phyloP scores from a whole-genome alignment of 2,113 vertebrate species.

The Brienomyrus longianalis region DNA sequence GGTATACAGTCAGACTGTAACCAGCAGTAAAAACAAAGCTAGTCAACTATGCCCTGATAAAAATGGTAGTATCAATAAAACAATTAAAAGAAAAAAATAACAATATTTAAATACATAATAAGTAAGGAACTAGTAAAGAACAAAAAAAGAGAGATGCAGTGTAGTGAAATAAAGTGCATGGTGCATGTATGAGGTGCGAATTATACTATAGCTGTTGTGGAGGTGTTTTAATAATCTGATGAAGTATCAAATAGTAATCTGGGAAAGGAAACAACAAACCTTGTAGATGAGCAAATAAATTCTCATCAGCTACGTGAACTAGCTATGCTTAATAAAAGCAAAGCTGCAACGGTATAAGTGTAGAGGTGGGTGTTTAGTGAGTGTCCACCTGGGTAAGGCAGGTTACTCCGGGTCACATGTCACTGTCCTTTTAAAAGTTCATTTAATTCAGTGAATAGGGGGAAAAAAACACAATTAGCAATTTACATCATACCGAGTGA shows the following conservation, averaged over 20 bases:
- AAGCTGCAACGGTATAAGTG: background rate
- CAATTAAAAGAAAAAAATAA: background rate
- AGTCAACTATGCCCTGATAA: background rate
- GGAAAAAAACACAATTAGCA: background rate
- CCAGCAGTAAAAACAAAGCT: background rate
- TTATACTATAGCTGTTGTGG: background rate
- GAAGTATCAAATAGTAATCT: background rate
- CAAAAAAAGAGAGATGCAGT: background rate
- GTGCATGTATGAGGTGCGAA: background rate
- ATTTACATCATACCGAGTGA: background rate
- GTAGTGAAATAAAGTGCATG: background rate
- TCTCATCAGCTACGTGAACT: background rate
- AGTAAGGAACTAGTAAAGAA: background rate
- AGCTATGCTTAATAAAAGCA: background rate
- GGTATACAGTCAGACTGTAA: background rate
- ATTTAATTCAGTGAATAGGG: background rate
- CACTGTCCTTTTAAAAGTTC: background rate
- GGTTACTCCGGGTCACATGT: background rate
- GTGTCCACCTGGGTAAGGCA: background rate
- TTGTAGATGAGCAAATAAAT: background rate
- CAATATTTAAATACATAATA: background rate
- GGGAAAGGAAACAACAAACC: background rate
- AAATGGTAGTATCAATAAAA: background rate
- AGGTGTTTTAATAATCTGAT: background rate
- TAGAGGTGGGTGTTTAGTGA: background rate